Base-by-base conservation (phyloP, 1,140 invertebrate species). In the Geopemphigus sp. region DNA sequence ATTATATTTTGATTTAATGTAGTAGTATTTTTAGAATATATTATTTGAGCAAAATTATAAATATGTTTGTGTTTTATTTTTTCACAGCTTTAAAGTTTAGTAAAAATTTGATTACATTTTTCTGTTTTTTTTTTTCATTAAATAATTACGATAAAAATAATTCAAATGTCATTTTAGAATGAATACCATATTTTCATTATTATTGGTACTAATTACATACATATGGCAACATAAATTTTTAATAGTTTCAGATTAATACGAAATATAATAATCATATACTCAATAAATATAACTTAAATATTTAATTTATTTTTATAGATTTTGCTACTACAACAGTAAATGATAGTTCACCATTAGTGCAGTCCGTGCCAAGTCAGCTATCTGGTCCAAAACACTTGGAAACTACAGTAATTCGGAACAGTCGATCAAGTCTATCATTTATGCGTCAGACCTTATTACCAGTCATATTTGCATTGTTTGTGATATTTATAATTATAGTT, bases 361-460 rank as follows among this genome's bases (percentile, higher is more conserved):
- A 68, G 50, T 32, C 39, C 12, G 11, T 70, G 24, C 32, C 53
- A 11, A 73, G 53, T 64, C 72, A 61, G 8, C 29, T 39, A 1
- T 57, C 57, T 8, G 59, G 59, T 39, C 73, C 66, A 54, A 70
- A 68, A 61, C 47, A 63, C n/a, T 10, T 73, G 12, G 68, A 76
- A 24, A 78, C 57, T 59, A 68, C 47, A n/a, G 26, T 54, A 54
- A 54, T 64, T 53, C 22, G 26, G 8, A 81, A 61, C 19, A 73
- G 39, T 47, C n/a, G 22, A 45, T 78, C 72, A 24, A 64, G 66
- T 24, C 45, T 45, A 14, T 78, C 70, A 19, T 80, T 57, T n/a
- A 54, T 89, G 39, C 83, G 93, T 6, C 89, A 90, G 81, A 89
- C 91, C 84, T 87, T 93, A 54, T 91, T 92, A 32, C 88, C 91